Base-by-base conservation (phyloP, 2,888 invertebrate genomes). In the Scrobipalpa atriplicella region DNA sequence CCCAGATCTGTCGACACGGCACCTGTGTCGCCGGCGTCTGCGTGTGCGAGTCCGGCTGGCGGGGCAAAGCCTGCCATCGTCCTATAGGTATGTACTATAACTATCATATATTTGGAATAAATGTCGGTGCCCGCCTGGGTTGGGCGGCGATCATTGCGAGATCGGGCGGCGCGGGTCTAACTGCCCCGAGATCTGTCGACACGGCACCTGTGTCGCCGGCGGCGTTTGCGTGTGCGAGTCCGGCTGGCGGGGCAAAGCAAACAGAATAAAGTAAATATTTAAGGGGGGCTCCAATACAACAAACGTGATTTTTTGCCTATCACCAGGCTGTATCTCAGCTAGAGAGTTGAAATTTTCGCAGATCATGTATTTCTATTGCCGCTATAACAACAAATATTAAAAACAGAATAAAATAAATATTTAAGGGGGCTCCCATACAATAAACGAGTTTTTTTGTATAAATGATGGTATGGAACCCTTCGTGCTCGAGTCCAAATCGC, bases 111-210 rank as follows among this genome's bases (percentile, higher is more conserved):
- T 13, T n/a, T 47, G 96, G 68, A 98, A 98, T 89, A 95, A 96
- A 82, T 98, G 98, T 86, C 95, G 97, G 70, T 98, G 98, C 85
- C 96, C 96, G 3, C 93, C 94, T 56, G 98, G 97, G 8, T 96
- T 96, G 75, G 95, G 95, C 72, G 98, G 98, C 11, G 95, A 97
- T 88, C 98, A 98, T 89, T 98, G 98, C 86, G 98, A 98, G 93
- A 96, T 98, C 79, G 97, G 96, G 61, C 94, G 96, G 73, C 94
- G 95, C 72, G 94, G 95, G 71, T 95, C 95, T 51, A 95, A 95
- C 66, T 97, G 97, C 84, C 94, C 94, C 71, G 94, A 95, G 77
- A 94, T 95, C 54, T 97, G 97, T 78, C 94, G 95, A 73, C 96
- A 97, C 86, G 98, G 98, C 64, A 93, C 93, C 68, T 97, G 97